A percentile compares a stretch with the other conserved stretches of the same genome.
These are phyloP conservation scores for Pollimyrus isidori DNA, from an alignment of 2,113 vertebrate genomes.

Conservation along the genomic window DNA sequence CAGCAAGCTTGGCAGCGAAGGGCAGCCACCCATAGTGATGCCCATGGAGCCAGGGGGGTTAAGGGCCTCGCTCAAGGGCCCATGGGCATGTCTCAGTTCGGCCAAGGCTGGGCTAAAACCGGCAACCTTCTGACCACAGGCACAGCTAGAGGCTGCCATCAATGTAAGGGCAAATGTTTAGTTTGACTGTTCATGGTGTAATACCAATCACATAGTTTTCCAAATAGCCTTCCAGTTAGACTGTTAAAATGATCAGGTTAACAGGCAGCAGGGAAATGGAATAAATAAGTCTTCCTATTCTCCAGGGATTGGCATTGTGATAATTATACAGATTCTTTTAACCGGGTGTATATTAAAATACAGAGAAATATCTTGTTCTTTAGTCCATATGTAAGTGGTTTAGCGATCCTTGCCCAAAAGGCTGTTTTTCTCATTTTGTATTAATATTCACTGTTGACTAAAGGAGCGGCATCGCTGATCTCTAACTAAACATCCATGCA, in stretches of 20 bases:
- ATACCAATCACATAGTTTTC: neutral
- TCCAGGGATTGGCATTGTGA: neutral
- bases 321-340: neutral
- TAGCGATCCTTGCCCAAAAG: neutral
- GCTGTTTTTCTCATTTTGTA: neutral
- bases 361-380: neutral
- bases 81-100: neutral
- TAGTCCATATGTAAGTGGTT: neutral
- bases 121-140: neutral
- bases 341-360: neutral
- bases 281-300: neutral
- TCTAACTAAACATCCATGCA: neutral
- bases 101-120: neutral
- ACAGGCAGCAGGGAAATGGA: neutral
- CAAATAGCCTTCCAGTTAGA: neutral
- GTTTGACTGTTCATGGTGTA: neutral
- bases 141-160: neutral
- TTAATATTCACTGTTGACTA: neutral
- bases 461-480: neutral
- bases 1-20: neutral
- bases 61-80: neutral
- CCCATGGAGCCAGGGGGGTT: neutral
- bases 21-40: neutral
- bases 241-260: neutral
- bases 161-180: neutral